A percentile compares a stretch with the other conserved stretches of the same genome.
Evolutionary conservation across 2,888 invertebrate genomes (phyloP).

Genomic region (Stictocephala bisonia): DNA sequence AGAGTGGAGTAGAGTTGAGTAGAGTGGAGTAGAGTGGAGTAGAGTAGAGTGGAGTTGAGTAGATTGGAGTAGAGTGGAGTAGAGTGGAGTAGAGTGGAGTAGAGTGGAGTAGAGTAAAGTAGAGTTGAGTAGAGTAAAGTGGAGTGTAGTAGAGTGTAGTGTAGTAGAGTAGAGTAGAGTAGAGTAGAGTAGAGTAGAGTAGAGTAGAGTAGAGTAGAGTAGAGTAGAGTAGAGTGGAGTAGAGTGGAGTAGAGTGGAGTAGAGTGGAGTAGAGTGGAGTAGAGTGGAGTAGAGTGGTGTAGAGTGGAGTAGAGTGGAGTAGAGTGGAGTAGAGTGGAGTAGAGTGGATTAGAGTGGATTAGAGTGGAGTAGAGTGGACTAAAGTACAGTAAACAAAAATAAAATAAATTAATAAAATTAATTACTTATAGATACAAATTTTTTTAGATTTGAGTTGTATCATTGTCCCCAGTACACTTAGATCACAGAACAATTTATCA

Average conservation of each 20-base stretch:
- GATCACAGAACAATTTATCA: too few relatives aligned
- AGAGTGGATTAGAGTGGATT: too few relatives aligned
- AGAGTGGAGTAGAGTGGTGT: constrained; percentile 38
- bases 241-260: constrained; percentile 41
- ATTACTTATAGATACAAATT: too few relatives aligned
- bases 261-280: constrained; percentile 39
- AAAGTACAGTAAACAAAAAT: constrained; percentile 18
- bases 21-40: constrained; percentile 36
- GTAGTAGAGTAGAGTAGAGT: too few relatives aligned
- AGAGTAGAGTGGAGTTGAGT: constrained; percentile 37
- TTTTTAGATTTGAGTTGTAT: too few relatives aligned
- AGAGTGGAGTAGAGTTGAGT: constrained; percentile 38
- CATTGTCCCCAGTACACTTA: too few relatives aligned
- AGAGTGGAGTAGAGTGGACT: constrained; percentile 38
- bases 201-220: constrained; percentile 2
- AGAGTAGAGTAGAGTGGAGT: constrained; percentile 28
- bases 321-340: constrained; percentile 36
- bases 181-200: constrained; percentile 25
- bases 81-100: constrained; percentile 41
- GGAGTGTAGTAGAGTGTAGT: too few relatives aligned
- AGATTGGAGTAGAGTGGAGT: constrained; percentile 40
- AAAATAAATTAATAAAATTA: too few relatives aligned
- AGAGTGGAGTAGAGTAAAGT: constrained; percentile 41
- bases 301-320: constrained; percentile 41
- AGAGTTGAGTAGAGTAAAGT: constrained; percentile 20